phyloP scores from a whole-genome alignment of 2,797 vertebrate genomes.

The Artibeus jamaicensis region DNA sequence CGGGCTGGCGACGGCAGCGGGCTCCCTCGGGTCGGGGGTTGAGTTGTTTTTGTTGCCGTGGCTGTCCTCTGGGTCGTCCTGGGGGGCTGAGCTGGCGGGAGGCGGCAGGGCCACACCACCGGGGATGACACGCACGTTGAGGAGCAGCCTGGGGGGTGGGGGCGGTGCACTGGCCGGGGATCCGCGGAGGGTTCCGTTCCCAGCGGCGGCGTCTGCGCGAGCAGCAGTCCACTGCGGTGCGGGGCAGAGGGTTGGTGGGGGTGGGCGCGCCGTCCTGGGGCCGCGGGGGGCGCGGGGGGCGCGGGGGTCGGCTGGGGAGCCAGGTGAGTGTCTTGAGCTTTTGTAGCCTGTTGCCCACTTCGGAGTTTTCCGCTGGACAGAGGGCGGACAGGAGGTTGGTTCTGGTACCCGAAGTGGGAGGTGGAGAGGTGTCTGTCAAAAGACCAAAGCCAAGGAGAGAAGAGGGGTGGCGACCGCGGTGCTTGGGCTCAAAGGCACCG shows the following conservation, averaged over 20 bases:
- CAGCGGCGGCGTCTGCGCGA: slow-evolving; percentile 59
- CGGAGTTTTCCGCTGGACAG: slow-evolving; percentile 23
- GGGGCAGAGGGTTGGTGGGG: neutral
- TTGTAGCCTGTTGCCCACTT: slow-evolving; percentile 68
- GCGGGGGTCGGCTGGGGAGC: neutral
- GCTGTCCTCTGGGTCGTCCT: neutral
- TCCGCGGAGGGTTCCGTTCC: neutral
- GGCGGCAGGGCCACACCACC: slow-evolving; percentile 28
- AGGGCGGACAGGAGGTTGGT: neutral
- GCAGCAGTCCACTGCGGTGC: slow-evolving; percentile 74
- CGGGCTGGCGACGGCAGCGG: slow-evolving; percentile 5
- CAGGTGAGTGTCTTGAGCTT: neutral
- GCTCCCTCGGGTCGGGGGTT: neutral
- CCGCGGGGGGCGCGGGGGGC: neutral
- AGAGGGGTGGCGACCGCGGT: neutral
- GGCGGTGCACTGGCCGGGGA: neutral
- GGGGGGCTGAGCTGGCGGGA: neutral
- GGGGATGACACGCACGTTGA: slow-evolving; percentile 48
- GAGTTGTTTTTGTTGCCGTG: neutral
- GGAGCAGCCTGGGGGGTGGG: neutral
- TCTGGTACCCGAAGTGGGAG: neutral
- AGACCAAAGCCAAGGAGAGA: neutral
- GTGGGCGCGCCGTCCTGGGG: neutral
- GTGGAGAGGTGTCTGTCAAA: slow-evolving; percentile 3
- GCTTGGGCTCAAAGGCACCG: neutral